Conservation (phyloP, 1,140 invertebrate genomes). For the Matsumurasca onukii region DNA sequence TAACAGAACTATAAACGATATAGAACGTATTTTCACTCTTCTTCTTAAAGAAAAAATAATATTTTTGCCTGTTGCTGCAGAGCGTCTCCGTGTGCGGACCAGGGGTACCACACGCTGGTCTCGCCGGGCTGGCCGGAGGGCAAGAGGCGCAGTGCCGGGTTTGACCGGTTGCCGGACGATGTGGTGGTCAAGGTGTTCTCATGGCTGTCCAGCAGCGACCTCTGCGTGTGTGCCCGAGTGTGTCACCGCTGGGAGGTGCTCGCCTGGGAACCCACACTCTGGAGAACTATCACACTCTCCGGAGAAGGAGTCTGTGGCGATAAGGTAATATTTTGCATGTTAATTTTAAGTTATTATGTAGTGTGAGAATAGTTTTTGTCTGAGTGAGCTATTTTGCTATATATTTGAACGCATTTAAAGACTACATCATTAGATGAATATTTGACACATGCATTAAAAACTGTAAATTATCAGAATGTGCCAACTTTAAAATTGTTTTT, state of each 20-base stretch:
- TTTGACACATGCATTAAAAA: too few relatives aligned
- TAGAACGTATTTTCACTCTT: too few relatives aligned
- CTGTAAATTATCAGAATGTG: too few relatives aligned
- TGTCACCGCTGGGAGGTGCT: conserved; percentile 79
- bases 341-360: too few relatives aligned
- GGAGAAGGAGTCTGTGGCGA: conserved; percentile 67
- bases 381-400: too few relatives aligned
- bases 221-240: conserved; percentile 77
- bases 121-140: conserved; percentile 49
- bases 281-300: conserved; percentile 66
- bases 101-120: conserved; percentile 74
- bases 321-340: too few relatives aligned
- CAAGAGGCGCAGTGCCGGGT: conserved; percentile 38
- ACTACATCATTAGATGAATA: too few relatives aligned
- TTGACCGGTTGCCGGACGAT: conserved; percentile 55
- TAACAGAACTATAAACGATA: too few relatives aligned
- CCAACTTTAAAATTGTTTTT: too few relatives aligned
- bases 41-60: too few relatives aligned
- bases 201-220: conserved; percentile 73
- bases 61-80: conserved; percentile 33
- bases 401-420: too few relatives aligned
- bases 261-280: conserved; percentile 77
- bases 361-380: too few relatives aligned
- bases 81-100: conserved; percentile 61
- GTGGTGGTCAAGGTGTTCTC: conserved; percentile 64